Conservation (phyloP, 1,140 invertebrate genomes). For the Drosophila novamexicana region DNA sequence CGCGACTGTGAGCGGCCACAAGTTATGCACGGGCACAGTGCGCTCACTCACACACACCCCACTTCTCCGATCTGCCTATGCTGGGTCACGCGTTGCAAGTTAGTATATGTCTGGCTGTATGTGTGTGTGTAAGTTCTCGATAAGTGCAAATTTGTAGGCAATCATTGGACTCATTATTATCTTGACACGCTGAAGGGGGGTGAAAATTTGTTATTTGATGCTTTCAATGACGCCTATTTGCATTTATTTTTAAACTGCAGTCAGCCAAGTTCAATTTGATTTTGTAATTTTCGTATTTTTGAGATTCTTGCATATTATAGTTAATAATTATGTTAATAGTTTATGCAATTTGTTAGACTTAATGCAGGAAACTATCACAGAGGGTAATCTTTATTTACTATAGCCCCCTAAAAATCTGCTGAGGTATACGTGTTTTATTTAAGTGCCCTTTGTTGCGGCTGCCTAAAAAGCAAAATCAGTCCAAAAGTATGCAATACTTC, state of each 20-base stretch:
- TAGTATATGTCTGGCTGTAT: neutral
- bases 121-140: conserved; percentile 4
- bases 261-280: conserved; percentile 35
- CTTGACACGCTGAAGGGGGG: conserved; percentile 3
- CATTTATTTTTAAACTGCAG: conserved; percentile 52
- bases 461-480: neutral
- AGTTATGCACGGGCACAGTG: conserved; percentile 28
- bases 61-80: neutral
- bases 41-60: neutral
- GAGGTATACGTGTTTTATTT: neutral
- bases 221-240: conserved; percentile 19
- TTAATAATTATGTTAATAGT: conserved; percentile 4
- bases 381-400: no score
- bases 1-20: conserved; percentile 45
- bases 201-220: conserved; percentile 55
- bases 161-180: conserved; percentile 53
- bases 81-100: conserved; percentile 8
- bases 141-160: conserved; percentile 77
- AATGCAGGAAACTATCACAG: neutral
- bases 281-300: conserved; percentile 44
- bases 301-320: conserved; percentile 44
- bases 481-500: conserved; percentile 8
- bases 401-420: neutral
- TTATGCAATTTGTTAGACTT: neutral
- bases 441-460: neutral